Base-by-base conservation (phyloP, 2,888 invertebrate genomes). In the Drosophila mimetica region DNA sequence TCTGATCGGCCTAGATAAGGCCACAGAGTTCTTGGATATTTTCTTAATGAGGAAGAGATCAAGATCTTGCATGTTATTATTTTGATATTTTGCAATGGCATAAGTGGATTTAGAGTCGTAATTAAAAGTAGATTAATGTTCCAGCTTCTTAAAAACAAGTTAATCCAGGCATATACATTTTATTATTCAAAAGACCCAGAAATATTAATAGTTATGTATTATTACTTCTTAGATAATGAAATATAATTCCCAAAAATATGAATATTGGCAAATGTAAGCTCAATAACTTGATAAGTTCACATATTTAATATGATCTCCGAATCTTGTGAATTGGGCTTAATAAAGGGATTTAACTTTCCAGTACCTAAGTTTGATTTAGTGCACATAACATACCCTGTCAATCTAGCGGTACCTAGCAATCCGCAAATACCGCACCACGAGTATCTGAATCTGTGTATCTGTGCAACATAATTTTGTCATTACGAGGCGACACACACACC, bases 391-490 rank as follows among this genome's bases (percentile, higher is more conserved):
- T 44, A 30, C 57, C 44, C 30, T 36, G 36, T 7, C 14, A 11
- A 13, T 9, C 30, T 58, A 52, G 30, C 46, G 30, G 44, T 61
- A 61, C 46, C 46, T 16, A 47, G 42, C 74, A 63, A 42, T 39
- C 41, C 36, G 53, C 55, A 61, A 58, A 47, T 61, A 61, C 55
- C 46, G 13, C 22, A 55, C 55, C 25, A 55, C 46, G 7, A 50
- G 36, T 58, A 46, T 46, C 54, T 34, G 32, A 47, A 55, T 54
- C 47, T 54, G 32, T 73, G 54, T 71, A 72, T 69, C 74, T 79
- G 76, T 81, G 81, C 81, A 84, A 84, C 84, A 84, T 79, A 83
- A 85, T 83, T 85, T 84, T 85, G 84, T 83, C 84, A 84, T 85
- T 85, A 84, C 82, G 70, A 69, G 52, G 66, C 65, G 66, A 39